Evolutionary conservation across 37 sponge, comb jelly and placozoan genomes (phyloP), one percentile per base, ranked within the genome.

Genomic region (Haliclona indistincta): DNA sequence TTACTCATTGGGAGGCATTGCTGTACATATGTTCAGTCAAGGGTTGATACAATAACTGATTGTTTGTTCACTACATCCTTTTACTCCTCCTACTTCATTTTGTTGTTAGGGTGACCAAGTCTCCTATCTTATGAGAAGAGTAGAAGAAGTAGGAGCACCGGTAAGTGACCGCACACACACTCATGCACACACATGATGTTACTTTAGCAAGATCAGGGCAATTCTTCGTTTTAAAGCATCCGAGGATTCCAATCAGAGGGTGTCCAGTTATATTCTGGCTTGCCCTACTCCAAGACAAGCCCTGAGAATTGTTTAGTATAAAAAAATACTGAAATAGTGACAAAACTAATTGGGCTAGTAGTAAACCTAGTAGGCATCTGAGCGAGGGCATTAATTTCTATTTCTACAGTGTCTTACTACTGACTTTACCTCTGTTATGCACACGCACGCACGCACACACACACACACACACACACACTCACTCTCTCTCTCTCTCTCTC

Each of bases 71-170:
- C 38, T 28, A 38, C 20, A 20, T 44, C 4, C 63, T 22, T 19
- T 11, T 40, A 15, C 53, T 62, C 29, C 41, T 34, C 63, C 49
- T 63, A 51, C 13, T 32, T 64, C 8, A 19, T 37, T 38, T 54
- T 61, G 37, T 45, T 42, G 71, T 47, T 63, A 94, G 95, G 95
- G 90, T 74, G 95, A 94, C 78, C 89, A 90, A 6, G 63, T 82
- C 2, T 58, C 83, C n/a, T 94, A 88, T 74, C 89, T 94, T 65
- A 56, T 86, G 71, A 58, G 70, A 29, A 70, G 61, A 35, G 42
- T 92, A 15, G 51, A 79, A 1, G 81, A 67, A 39, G 77, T 92
- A 29, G 79, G 88, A 35, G 35, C 25, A 58, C 43, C 74, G 73
- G 93, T 92, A 43, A 87, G 85, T n/a, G 22, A 58, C n/a, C n/a